phyloP scores from a whole-genome alignment of 1,140 invertebrate genomes.

The Drosophila ananassae region DNA sequence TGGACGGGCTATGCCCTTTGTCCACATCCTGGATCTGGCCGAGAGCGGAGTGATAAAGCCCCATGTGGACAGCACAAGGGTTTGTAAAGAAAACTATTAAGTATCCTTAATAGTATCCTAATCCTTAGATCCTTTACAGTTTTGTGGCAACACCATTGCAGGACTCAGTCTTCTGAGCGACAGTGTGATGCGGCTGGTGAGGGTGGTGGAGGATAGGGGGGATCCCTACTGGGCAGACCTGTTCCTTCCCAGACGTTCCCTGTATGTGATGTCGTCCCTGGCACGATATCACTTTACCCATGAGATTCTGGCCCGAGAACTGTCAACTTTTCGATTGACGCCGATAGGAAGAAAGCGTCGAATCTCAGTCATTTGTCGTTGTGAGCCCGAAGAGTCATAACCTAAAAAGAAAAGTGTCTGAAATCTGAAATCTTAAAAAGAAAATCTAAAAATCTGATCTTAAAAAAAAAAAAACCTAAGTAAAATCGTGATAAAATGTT shows the following conservation, averaged over 20 bases:
- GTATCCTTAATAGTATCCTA: no score
- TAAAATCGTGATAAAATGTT: no score
- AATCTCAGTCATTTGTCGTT: conserved; percentile 96
- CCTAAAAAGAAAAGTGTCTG: no score
- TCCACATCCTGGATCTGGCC: conserved; percentile 96
- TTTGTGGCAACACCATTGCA: conserved; percentile 97
- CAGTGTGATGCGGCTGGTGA: conserved; percentile 94
- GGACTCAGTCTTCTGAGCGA: conserved; percentile 96
- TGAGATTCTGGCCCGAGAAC: conserved; percentile 91
- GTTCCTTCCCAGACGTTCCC: conserved; percentile 90
- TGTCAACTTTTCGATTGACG: conserved; percentile 89
- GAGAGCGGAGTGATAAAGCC: conserved; percentile 96
- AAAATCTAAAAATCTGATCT: no score
- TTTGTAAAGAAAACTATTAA: conserved; percentile 80
- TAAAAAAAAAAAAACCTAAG: no score
- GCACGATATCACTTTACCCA: conserved; percentile 97
- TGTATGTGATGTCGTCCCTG: conserved; percentile 96
- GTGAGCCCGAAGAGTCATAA: conserved; percentile 86
- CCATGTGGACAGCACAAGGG: conserved; percentile 96
- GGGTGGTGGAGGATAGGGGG: conserved; percentile 85
- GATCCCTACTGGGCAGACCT: conserved; percentile 87
- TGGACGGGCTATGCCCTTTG: conserved; percentile 88
- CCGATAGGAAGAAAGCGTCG: conserved; percentile 88
- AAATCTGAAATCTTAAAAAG: no score
- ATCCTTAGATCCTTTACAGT: conserved; percentile 86